Conservation (phyloP, 2,888 invertebrate genomes). For the Plutella xylostella region DNA sequence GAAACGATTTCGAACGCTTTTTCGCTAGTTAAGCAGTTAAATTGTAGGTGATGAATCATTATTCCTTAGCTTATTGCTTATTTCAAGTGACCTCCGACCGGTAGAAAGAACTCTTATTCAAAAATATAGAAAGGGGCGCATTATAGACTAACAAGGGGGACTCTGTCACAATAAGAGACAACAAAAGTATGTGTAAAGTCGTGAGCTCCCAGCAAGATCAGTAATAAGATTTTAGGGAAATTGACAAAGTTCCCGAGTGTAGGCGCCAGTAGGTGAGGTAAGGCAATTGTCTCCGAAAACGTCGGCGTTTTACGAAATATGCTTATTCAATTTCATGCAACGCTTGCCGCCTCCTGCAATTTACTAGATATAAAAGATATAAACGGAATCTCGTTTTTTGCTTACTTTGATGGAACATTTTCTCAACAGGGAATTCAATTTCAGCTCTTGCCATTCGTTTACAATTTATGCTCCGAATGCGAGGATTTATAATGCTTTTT, state of each 20-base stretch:
- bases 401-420: conserved; percentile 69
- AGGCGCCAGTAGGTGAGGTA: conserved; percentile 68
- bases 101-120: no score
- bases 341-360: conserved; percentile 71
- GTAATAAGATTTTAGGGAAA: conserved; percentile 65
- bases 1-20: not conserved
- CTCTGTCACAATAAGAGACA: conserved; percentile 7
- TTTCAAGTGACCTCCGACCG: no score
- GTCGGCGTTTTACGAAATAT: conserved; percentile 70
- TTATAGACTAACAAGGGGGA: no score
- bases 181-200: conserved; percentile 25
- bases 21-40: no score
- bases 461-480: conserved; percentile 44
- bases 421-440: conserved; percentile 67
- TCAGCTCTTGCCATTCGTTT: conserved; percentile 54
- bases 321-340: conserved; percentile 72
- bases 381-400: conserved; percentile 70
- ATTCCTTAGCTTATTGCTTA: no score
- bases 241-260: conserved; percentile 64
- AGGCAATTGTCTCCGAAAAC: conserved; percentile 70
- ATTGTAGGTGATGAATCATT: no score
- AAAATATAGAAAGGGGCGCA: no score
- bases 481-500: conserved; percentile 17
- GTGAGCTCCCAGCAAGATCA: conserved; percentile 45
- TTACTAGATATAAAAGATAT: conserved; percentile 71